Evolutionary conservation across 2,797 vertebrate genomes (phyloP).

Genomic region (Bradypus variegatus): DNA sequence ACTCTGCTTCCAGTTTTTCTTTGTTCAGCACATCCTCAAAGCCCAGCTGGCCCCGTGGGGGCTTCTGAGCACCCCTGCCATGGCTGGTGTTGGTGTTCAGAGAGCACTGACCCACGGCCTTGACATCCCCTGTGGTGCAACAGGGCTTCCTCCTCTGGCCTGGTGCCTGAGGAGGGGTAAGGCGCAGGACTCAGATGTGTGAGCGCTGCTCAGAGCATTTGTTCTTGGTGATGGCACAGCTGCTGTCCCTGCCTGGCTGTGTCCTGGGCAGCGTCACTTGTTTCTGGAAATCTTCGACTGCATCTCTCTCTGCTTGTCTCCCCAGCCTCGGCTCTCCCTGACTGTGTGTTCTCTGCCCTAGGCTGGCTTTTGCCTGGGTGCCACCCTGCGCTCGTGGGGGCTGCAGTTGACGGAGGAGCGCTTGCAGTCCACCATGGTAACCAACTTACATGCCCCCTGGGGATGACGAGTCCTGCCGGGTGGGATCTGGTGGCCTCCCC

Average conservation of each 20-base stretch:
- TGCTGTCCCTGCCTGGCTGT: not conserved
- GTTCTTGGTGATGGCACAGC: not conserved
- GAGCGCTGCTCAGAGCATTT: not conserved
- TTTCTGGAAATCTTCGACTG: not conserved
- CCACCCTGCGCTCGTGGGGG: slow-evolving; percentile 72
- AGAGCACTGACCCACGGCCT: not conserved
- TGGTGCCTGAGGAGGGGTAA: not conserved
- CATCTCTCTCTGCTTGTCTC: not conserved
- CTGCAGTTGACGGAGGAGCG: slow-evolving; percentile 80
- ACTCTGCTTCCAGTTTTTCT: not conserved
- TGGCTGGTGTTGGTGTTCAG: not conserved
- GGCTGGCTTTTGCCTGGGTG: slow-evolving; percentile 66
- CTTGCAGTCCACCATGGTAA: slow-evolving; percentile 84
- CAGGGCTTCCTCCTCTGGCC: not conserved
- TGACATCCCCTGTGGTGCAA: not conserved
- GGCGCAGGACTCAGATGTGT: not conserved
- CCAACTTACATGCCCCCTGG: not conserved
- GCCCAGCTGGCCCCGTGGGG: not conserved
- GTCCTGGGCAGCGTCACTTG: not conserved
- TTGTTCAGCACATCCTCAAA: not conserved
- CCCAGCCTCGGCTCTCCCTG: not conserved
- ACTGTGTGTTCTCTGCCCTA: slow-evolving; percentile 52
- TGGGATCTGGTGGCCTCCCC: no score
- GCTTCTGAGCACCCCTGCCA: not conserved
- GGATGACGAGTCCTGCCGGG: not conserved